phyloP scores from a whole-genome alignment of 2,888 invertebrate genomes.

The Trissonchulus latispiculum region DNA sequence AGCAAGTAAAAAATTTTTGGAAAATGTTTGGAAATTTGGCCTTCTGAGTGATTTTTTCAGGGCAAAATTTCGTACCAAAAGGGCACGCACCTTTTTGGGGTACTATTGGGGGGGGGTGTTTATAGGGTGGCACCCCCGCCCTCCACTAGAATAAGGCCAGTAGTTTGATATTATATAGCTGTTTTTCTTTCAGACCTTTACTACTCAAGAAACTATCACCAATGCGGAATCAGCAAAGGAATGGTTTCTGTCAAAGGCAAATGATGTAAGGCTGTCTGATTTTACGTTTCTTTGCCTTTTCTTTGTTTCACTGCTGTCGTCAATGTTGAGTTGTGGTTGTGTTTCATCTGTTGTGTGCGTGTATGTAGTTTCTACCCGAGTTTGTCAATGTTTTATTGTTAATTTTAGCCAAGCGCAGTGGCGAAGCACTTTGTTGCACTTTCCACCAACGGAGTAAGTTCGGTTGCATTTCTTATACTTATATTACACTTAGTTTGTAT shows the following conservation, averaged over 20 bases:
- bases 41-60: background rate
- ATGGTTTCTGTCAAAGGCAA: conserved; percentile 76
- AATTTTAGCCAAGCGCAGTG: conserved; percentile 54
- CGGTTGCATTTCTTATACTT: background rate
- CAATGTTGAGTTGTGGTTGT: no score
- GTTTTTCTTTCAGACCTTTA: conserved; percentile 64
- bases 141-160: no score
- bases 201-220: conserved; percentile 95
- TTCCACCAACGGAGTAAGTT: conserved; percentile 69
- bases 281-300: conserved; percentile 5
- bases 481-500: background rate
- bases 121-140: no score
- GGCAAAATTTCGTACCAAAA: no score
- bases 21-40: background rate
- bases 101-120: no score
- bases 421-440: conserved; percentile 96
- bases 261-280: conserved; percentile 59
- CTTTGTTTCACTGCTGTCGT: no score
- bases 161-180: no score
- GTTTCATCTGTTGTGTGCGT: no score
- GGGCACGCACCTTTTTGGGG: no score
- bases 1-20: conserved; percentile 6
- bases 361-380: no score
- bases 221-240: conserved; percentile 94
- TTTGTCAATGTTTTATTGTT: conserved; percentile 20